Conservation (phyloP, 2,888 invertebrate genomes). For the Lasioglossum pauxillum region DNA sequence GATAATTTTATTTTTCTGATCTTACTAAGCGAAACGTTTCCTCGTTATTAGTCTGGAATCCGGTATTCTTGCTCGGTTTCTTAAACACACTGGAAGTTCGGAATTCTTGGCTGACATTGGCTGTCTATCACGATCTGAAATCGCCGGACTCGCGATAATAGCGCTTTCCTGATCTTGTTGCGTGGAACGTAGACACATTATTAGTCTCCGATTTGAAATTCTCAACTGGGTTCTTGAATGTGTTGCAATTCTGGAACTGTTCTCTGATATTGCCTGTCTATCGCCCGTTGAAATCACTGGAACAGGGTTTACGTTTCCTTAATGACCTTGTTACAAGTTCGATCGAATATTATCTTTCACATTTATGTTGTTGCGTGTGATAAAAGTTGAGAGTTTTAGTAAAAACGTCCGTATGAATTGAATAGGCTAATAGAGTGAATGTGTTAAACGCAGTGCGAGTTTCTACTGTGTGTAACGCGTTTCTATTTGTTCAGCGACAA, state of each 20-base stretch:
- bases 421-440: background rate
- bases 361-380: background rate
- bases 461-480: background rate
- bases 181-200: constrained; percentile 6
- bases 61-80: background rate
- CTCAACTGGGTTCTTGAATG: background rate
- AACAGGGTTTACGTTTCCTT: background rate
- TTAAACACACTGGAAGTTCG: background rate
- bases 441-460: background rate
- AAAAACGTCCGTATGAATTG: background rate
- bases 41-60: background rate
- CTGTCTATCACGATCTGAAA: constrained; percentile 3
- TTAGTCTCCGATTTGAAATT: background rate
- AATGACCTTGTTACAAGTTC: background rate
- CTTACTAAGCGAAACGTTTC: background rate
- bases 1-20: background rate
- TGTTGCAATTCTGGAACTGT: constrained; percentile 1
- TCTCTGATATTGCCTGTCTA: background rate
- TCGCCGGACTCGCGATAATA: background rate
- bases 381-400: background rate
- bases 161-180: background rate
- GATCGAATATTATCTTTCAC: background rate
- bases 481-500: background rate
- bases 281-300: background rate
- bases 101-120: constrained; percentile 12